Percentiles rank a stretch among this genome's conserved stretches.
phyloP scores from a whole-genome alignment of 2,113 vertebrate species.

The Pomatostomus ruficeps region DNA sequence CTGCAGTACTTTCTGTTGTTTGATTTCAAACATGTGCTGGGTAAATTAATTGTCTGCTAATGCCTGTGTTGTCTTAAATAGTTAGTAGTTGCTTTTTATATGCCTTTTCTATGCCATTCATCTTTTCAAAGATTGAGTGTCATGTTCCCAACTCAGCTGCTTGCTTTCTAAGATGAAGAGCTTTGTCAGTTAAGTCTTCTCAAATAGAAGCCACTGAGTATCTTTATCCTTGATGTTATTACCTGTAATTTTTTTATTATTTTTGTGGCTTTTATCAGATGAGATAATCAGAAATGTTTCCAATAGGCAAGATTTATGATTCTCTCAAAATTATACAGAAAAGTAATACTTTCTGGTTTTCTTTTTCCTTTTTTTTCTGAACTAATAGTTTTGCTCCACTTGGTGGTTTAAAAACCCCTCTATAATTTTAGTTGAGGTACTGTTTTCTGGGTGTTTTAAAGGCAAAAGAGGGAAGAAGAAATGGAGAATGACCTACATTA shows the following conservation, averaged over 20 bases:
- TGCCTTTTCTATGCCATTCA: neutral
- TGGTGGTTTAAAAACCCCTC: neutral
- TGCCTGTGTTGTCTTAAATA: neutral
- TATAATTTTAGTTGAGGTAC: neutral
- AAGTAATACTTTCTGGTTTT: neutral
- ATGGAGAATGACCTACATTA: neutral
- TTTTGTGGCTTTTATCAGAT: neutral
- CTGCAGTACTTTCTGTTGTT: neutral
- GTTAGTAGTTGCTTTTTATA: neutral
- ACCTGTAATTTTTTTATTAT: neutral
- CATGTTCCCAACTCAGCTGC: neutral
- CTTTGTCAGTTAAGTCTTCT: neutral
- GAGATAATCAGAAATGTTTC: neutral
- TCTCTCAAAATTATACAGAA: neutral
- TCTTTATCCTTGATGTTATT: neutral
- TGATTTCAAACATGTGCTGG: neutral
- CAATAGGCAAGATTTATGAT: neutral
- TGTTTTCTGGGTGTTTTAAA: neutral
- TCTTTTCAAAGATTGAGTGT: neutral
- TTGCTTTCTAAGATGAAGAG: neutral
- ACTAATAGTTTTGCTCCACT: neutral
- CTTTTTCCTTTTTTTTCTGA: neutral
- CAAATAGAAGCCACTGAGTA: neutral
- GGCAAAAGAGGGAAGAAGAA: neutral
- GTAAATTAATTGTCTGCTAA: neutral